These are phyloP conservation scores for Pelodytes ibericus DNA, from an alignment of 2,797 vertebrate species.

Conservation along the genomic window DNA sequence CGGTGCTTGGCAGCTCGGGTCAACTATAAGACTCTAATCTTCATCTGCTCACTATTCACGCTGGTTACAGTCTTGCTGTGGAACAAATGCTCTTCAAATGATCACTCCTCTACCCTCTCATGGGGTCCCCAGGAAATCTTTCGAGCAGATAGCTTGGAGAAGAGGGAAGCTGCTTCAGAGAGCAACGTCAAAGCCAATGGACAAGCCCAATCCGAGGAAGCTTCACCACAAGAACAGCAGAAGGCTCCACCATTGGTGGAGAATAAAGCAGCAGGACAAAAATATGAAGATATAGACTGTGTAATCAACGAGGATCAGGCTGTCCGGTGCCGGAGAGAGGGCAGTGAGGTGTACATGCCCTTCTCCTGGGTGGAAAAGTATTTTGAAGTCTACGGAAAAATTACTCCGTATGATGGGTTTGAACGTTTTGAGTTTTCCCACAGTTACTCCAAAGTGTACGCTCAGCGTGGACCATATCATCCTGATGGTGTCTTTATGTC, in stretches of 20 bases:
- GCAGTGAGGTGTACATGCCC: constrained; percentile 88
- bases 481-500: constrained; percentile 98
- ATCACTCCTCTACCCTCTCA: constrained; percentile 74
- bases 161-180: constrained; percentile 72
- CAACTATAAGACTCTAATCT: constrained; percentile 95
- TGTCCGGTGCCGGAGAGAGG: constrained; percentile 87
- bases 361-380: constrained; percentile 96
- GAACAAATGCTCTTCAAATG: constrained; percentile 88
- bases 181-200: constrained; percentile 73
- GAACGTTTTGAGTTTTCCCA: constrained; percentile 97
- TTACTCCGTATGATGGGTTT: constrained; percentile 88
- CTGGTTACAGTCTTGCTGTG: constrained; percentile 90
- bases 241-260: constrained; percentile 82
- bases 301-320: constrained; percentile 93
- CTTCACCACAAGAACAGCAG: constrained; percentile 73
- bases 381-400: constrained; percentile 94
- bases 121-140: constrained; percentile 64
- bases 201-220: constrained; percentile 75
- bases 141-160: constrained; percentile 66
- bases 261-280: constrained; percentile 71
- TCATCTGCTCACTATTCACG: constrained; percentile 91
- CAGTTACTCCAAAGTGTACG: constrained; percentile 95
- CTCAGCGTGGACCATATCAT: constrained; percentile 90
- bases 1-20: constrained; percentile 96
- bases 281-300: constrained; percentile 96